A percentile compares a stretch with the other conserved stretches of the same genome.
These are phyloP conservation scores for Gorsachius magnificus DNA, from an alignment of 2,797 vertebrate genomes.

Conservation along the genomic window DNA sequence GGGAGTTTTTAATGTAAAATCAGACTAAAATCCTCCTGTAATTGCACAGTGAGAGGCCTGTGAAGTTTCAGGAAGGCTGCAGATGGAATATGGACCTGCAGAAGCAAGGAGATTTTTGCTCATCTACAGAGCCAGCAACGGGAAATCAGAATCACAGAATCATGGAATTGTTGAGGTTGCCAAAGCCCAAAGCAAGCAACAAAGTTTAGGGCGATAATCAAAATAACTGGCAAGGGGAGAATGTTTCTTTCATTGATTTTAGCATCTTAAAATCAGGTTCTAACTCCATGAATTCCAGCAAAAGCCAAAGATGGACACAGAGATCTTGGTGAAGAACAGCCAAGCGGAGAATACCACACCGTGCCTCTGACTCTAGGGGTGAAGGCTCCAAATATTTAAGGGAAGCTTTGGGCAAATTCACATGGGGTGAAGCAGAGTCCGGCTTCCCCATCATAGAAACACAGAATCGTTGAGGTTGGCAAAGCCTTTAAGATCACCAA, in stretches of 20 bases:
- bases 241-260: neutral
- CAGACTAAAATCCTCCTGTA: slow-evolving; percentile 45
- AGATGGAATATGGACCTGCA: neutral
- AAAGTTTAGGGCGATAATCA: neutral
- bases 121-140: rapidly evolving
- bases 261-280: neutral
- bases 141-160: too few relatives aligned
- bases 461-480: too few relatives aligned
- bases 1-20: slow-evolving; percentile 23
- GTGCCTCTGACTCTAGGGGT: too few relatives aligned
- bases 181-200: neutral
- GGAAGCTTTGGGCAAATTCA: neutral
- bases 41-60: slow-evolving; percentile 41
- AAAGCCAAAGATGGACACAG: rapidly evolving
- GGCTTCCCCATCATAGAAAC: rapidly evolving
- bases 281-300: neutral
- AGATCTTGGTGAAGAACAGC: neutral
- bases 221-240: neutral
- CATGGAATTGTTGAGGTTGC: too few relatives aligned
- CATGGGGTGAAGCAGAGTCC: neutral
- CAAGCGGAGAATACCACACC: rapidly evolving
- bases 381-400: neutral
- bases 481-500: too few relatives aligned
- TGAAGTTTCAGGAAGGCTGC: neutral
- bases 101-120: neutral